Percentiles rank a stretch among this genome's conserved stretches.
These are phyloP conservation scores for Phania funesta DNA, from an alignment of 2,888 invertebrate species.

Conservation along the genomic window DNA sequence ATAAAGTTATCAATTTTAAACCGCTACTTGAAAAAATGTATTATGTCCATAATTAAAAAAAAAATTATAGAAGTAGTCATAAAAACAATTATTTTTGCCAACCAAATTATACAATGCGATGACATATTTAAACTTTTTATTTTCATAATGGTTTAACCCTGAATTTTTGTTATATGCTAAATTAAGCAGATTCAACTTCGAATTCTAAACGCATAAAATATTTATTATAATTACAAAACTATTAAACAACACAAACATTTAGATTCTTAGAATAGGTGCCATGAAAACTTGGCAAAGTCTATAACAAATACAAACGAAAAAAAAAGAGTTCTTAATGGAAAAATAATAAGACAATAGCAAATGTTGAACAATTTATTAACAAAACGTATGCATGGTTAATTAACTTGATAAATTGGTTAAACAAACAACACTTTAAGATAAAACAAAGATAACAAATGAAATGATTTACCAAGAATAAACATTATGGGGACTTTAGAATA, in stretches of 20 bases:
- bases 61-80: no score
- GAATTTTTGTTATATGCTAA: slow-evolving; percentile 33
- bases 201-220: slow-evolving; percentile 27
- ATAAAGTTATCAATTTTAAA: no score
- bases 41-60: no score
- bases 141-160: slow-evolving; percentile 33
- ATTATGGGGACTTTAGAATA: slow-evolving; percentile 18
- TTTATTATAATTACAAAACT: slow-evolving; percentile 42
- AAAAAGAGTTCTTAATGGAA: slow-evolving; percentile 45
- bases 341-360: slow-evolving; percentile 33
- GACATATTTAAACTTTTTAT: slow-evolving; percentile 1
- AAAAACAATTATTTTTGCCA: no score
- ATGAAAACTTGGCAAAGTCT: slow-evolving; percentile 37
- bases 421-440: slow-evolving; percentile 30
- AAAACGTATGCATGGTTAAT: slow-evolving; percentile 47
- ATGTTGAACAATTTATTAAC: not conserved
- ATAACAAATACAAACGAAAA: not conserved
- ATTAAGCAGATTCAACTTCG: slow-evolving; percentile 24
- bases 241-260: slow-evolving; percentile 38
- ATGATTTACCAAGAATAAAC: slow-evolving; percentile 48
- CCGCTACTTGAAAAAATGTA: no score
- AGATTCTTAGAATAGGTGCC: slow-evolving; percentile 39
- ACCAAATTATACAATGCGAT: no score
- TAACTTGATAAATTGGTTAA: slow-evolving; percentile 40
- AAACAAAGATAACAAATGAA: not conserved